phyloP scores from a whole-genome alignment of 2,888 invertebrate genomes.

The Unio delphinus region DNA sequence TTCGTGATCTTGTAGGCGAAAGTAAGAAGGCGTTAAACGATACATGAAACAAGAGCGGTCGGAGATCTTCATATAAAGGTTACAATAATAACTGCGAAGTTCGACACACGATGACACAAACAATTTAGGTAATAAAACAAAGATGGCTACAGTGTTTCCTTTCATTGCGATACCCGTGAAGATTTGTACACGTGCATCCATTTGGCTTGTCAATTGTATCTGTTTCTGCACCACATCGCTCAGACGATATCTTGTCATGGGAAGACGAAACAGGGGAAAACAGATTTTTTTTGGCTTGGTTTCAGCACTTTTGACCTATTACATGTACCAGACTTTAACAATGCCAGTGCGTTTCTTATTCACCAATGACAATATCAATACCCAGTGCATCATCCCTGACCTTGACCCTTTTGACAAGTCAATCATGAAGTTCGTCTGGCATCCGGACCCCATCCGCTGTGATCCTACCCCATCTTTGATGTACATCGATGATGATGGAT shows the following conservation, averaged over 20 bases:
- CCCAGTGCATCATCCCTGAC: conserved; percentile 37
- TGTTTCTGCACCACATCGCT: too few species aligned
- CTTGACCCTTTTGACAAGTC: conserved; percentile 40
- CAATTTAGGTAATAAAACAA: too few species aligned
- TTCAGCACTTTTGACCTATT: conserved; percentile 10
- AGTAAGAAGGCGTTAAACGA: too few species aligned
- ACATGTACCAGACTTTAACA: conserved; percentile 20
- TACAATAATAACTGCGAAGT: too few species aligned
- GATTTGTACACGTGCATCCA: too few species aligned
- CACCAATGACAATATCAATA: conserved; percentile 30
- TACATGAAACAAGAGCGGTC: too few species aligned
- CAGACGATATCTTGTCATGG: background rate
- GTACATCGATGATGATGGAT: conserved; percentile 27
- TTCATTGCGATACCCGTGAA: too few species aligned
- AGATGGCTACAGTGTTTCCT: too few species aligned
- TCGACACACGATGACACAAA: too few species aligned
- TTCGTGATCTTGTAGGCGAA: too few species aligned
- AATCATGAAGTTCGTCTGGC: conserved; percentile 40
- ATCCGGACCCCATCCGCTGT: conserved; percentile 38
- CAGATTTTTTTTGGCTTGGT: conserved; percentile 5
- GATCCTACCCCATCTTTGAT: conserved; percentile 27
- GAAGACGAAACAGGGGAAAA: conserved; percentile 14
- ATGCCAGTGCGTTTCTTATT: conserved; percentile 35
- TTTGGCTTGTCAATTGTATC: too few species aligned
- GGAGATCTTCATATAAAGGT: too few species aligned